Percentiles rank a stretch among this genome's conserved stretches.
Conservation (phyloP, 2,113 vertebrate species). For the Xenus cinereus region DNA sequence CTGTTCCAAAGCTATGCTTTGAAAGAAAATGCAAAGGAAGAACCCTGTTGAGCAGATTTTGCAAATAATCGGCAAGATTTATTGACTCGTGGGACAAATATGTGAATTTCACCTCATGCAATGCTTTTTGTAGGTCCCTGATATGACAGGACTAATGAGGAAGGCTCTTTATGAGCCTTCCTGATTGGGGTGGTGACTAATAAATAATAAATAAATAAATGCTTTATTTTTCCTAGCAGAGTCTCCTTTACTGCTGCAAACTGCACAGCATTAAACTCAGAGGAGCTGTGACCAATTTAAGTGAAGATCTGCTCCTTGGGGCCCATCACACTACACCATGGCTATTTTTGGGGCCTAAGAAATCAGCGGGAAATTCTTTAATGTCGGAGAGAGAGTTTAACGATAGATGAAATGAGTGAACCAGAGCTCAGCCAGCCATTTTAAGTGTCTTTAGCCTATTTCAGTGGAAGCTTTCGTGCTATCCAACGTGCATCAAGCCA, state of each 20-base stretch:
- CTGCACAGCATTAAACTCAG: not conserved
- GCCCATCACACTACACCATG: fast-evolving
- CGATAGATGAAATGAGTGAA: not conserved
- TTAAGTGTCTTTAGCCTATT: not conserved
- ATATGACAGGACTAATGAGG: not conserved
- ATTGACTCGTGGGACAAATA: not conserved
- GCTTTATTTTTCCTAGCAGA: not conserved
- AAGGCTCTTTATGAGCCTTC: not conserved
- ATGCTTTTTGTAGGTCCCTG: not conserved
- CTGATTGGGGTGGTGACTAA: not conserved
- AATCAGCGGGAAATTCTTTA: not conserved
- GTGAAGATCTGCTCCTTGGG: not conserved
- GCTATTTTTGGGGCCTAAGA: not conserved
- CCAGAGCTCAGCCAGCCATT: not conserved
- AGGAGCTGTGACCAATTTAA: not conserved
- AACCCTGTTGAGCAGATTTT: not conserved
- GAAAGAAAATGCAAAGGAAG: not conserved
- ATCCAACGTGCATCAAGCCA: not conserved
- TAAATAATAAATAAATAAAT: no score
- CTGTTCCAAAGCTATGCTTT: not conserved
- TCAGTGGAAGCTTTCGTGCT: not conserved
- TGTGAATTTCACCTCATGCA: not conserved
- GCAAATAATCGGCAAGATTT: not conserved
- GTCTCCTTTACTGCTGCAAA: not conserved
- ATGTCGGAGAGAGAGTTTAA: not conserved